Evolutionary conservation across 35 echinoderm and acorn worm species (phyloP).

Genomic region (Chiridota heheva): DNA sequence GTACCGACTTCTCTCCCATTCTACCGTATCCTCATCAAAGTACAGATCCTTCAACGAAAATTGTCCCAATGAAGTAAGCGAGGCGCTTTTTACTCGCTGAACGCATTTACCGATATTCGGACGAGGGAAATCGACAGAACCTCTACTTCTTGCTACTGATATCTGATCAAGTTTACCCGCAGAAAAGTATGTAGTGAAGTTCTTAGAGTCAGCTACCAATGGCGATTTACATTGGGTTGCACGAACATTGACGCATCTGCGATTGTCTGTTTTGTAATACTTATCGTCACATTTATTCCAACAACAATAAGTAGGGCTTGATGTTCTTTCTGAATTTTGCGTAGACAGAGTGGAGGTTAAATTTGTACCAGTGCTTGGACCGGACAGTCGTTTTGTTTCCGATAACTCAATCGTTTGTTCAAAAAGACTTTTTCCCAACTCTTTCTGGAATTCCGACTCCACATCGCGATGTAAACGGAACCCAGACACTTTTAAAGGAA

Average conservation of each 20-base stretch:
- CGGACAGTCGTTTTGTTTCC: conserved; percentile 23
- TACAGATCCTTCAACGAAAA: conserved; percentile 33
- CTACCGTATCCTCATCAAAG: conserved; percentile 19
- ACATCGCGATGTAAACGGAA: conserved; percentile 23
- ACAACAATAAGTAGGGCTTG: not conserved
- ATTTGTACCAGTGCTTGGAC: not conserved
- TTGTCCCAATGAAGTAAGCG: not conserved
- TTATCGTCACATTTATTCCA: conserved; percentile 8
- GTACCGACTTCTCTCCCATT: conserved; percentile 4
- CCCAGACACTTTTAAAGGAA: conserved; percentile 16
- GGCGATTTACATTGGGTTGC: conserved; percentile 19
- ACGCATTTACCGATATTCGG: conserved; percentile 42
- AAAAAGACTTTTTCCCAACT: conserved; percentile 32
- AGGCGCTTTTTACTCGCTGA: conserved; percentile 5
- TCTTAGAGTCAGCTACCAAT: conserved; percentile 19
- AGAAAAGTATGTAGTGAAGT: conserved; percentile 24
- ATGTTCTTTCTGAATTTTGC: not conserved
- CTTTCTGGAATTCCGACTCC: conserved; percentile 46
- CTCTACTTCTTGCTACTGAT: conserved; percentile 12
- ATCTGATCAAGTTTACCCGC: not conserved
- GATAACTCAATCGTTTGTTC: conserved; percentile 9
- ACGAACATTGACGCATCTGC: conserved; percentile 29
- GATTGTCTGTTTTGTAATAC: conserved; percentile 3
- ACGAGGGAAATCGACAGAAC: not conserved
- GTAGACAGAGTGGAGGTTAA: not conserved